Evolutionary conservation across 2,113 vertebrate species (phyloP), one percentile per base, ranked within the genome.

Genomic region (Pluvialis apricaria): DNA sequence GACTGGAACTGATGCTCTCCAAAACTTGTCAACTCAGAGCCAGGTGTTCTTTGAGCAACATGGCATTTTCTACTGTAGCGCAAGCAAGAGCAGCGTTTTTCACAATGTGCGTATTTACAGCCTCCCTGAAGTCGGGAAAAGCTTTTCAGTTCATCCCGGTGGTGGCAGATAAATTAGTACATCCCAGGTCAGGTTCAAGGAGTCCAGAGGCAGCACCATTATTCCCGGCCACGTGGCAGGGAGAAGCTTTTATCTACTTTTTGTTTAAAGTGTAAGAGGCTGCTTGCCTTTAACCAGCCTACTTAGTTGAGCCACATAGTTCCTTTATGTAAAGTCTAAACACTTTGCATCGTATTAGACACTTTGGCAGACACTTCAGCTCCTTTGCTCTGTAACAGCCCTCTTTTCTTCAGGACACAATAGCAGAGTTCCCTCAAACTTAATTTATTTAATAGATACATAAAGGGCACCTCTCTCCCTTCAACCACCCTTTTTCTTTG

Each of bases 261-360:
- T 94, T 95, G 71, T 95, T 88, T 83, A 51, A 94, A 92, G 22
- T 62, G 32, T 58, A 62, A 91, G 47, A 75, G 42, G 34, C 60
- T 78, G 58, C 42, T 88, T 76, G 62, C 62, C 66, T 94, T 94
- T 83, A 77, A 65, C 60, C 76, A 90, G 71, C 58, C 86, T 84
- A 4, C 32, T 88, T 88, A 77, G 60, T 13, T 86, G 55, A 91
- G 62, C 58, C 1, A 0, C 5, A 3, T 52, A 70, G 76, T 51
- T 90, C 55, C 76, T 95, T 94, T 96, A 70, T 86, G 49, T 54
- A 24, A 81, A 92, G 79, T 72, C 4, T 12, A 95, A 95, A 96
- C 94, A 58, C 71, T 94, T 92, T 83, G 55, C 77, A 83, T 88
- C 0, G 0, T 54, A 14, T 83, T 86, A 92, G 69, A 75, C 36